Percentiles rank a stretch among this genome's conserved stretches.
Evolutionary conservation across 2,113 vertebrate genomes (phyloP).

Genomic region (Sturnus vulgaris): DNA sequence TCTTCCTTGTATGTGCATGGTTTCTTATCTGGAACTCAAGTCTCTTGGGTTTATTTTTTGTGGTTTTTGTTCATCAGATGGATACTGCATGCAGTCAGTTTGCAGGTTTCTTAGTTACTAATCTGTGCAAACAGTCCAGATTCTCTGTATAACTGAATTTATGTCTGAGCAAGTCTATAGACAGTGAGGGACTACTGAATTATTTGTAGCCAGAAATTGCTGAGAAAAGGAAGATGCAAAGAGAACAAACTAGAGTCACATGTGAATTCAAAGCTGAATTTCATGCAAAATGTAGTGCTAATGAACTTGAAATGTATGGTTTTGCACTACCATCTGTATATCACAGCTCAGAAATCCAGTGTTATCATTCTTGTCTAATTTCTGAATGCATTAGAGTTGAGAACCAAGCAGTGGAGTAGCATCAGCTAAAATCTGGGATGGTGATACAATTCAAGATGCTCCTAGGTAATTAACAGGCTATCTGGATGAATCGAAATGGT

Average conservation of each 20-base stretch:
- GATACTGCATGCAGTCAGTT: neutral
- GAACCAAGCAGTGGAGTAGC: neutral
- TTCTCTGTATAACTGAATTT: neutral
- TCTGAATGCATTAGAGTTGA: neutral
- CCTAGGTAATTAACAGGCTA: neutral
- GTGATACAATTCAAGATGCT: neutral
- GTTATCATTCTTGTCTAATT: neutral
- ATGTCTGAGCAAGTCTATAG: neutral
- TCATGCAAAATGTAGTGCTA: slow-evolving; percentile 2
- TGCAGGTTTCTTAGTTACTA: neutral
- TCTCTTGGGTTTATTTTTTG: neutral
- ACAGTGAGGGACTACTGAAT: neutral
- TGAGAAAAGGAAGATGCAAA: neutral
- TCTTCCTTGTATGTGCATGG: neutral
- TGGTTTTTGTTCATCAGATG: neutral
- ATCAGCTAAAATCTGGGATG: neutral
- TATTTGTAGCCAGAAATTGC: neutral
- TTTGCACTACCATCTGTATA: neutral
- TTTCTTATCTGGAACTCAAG: neutral
- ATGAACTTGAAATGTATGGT: neutral
- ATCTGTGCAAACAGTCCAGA: neutral
- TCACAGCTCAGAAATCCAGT: neutral
- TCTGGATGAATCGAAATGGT: neutral
- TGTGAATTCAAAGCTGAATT: neutral
- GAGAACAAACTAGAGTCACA: neutral